phyloP scores from a whole-genome alignment of 2,113 vertebrate genomes.

The Furnarius figulus region DNA sequence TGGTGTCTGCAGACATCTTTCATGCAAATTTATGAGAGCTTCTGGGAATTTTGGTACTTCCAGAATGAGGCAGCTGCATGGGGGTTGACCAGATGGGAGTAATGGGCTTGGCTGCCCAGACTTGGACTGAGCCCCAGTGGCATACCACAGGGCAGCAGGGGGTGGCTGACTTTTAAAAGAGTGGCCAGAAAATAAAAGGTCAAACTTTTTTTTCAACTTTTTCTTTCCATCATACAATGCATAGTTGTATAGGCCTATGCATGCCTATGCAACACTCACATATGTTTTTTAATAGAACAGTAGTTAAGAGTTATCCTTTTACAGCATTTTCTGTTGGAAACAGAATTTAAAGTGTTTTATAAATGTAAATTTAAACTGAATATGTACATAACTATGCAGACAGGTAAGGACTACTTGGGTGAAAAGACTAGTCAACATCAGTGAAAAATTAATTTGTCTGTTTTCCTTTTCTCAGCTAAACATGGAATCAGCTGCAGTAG shows the following conservation, averaged over 20 bases:
- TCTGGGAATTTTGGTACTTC: background rate
- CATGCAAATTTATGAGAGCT: background rate
- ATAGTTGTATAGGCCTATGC: background rate
- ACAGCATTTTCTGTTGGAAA: background rate
- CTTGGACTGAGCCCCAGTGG: background rate
- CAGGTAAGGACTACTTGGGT: background rate
- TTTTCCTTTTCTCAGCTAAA: background rate
- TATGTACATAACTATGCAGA: background rate
- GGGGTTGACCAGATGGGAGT: background rate
- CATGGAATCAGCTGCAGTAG: background rate
- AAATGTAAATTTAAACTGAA: background rate
- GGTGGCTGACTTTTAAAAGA: background rate
- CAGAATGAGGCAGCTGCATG: background rate
- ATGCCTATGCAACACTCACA: background rate
- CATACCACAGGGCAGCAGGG: rapidly evolving
- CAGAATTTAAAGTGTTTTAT: background rate
- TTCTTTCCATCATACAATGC: background rate
- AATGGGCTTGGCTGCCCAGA: background rate
- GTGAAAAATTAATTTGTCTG: background rate
- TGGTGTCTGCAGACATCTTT: background rate
- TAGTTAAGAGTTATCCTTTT: background rate
- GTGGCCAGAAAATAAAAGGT: background rate
- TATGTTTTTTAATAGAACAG: background rate
- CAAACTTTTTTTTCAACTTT: background rate
- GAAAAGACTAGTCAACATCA: background rate